phyloP scores from a whole-genome alignment of 2,888 invertebrate species.

The Sylvicola cinctus region DNA sequence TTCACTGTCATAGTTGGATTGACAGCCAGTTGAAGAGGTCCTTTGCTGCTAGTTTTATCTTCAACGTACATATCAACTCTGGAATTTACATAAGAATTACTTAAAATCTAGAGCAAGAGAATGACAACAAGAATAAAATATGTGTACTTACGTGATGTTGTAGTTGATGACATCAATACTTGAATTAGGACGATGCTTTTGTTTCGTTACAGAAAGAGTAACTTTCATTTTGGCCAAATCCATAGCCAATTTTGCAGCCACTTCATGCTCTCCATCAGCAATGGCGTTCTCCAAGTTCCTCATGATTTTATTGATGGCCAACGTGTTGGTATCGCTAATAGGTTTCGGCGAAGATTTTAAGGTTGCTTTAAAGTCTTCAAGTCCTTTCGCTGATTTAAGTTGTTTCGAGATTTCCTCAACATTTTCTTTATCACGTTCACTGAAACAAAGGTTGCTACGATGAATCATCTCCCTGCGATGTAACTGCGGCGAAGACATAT shows the following conservation, averaged over 20 bases:
- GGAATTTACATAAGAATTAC: slow-evolving; percentile 12
- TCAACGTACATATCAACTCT: slow-evolving; percentile 51
- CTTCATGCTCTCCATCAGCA: slow-evolving; percentile 49
- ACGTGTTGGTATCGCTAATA: slow-evolving; percentile 28
- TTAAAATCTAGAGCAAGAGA: slow-evolving; percentile 8
- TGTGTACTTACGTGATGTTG: no score
- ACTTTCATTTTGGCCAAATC: slow-evolving; percentile 57
- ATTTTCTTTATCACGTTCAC: slow-evolving; percentile 5
- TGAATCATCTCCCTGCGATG: no score
- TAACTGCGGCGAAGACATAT: no score
- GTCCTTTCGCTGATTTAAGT: slow-evolving; percentile 9
- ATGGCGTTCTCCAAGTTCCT: slow-evolving; percentile 57
- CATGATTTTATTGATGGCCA: slow-evolving; percentile 40
- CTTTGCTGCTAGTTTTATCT: slow-evolving; percentile 59
- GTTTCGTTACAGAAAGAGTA: slow-evolving; percentile 45
- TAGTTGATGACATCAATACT: no score
- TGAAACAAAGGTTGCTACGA: background rate
- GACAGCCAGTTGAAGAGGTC: slow-evolving; percentile 50
- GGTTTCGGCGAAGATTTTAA: background rate
- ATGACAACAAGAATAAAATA: background rate
- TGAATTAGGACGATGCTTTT: no score
- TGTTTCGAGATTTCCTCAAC: slow-evolving; percentile 9
- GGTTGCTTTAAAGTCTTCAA: slow-evolving; percentile 9
- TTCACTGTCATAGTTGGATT: slow-evolving; percentile 37
- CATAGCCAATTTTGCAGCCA: slow-evolving; percentile 54